Conservation (phyloP, 2,113 vertebrate genomes). For the Corythoichthys intestinalis region DNA sequence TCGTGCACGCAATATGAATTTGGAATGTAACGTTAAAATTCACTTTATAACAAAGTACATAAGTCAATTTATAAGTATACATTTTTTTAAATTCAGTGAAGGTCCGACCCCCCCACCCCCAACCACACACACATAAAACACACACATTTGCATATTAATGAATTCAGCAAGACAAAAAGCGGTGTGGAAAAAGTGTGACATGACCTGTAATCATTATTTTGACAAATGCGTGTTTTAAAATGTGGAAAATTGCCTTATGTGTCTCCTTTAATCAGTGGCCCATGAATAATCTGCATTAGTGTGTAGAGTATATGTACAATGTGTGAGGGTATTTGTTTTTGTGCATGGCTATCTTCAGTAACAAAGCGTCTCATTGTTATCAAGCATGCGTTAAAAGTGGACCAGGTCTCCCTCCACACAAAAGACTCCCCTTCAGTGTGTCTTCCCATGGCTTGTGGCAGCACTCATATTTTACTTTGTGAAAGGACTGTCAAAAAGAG, state of each 20-base stretch:
- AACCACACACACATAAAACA: no score
- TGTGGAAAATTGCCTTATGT: no score
- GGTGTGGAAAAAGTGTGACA: not conserved
- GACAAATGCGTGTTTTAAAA: not conserved
- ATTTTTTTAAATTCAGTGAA: no score
- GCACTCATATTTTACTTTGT: conserved; percentile 15
- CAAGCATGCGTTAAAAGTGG: not conserved
- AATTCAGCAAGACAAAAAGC: no score
- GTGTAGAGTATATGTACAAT: conserved; percentile 1
- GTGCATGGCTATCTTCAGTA: conserved; percentile 4
- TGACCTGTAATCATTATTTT: not conserved
- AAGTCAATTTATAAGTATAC: no score
- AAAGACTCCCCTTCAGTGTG: not conserved
- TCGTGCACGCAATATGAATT: no score
- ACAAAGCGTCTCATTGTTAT: conserved; percentile 48
- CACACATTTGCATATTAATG: no score
- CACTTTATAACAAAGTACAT: no score
- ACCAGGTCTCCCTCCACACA: not conserved
- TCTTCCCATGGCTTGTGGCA: conserved; percentile 11
- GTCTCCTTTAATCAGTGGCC: conserved; percentile 17
- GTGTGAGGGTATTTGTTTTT: conserved; percentile 5
- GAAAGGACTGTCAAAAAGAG: conserved; percentile 7
- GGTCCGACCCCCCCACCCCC: no score
- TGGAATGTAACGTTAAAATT: no score
- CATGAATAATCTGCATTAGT: not conserved